These are phyloP conservation scores for Iphiclides podalirius DNA, from an alignment of 2,888 invertebrate genomes.

Conservation along the genomic window DNA sequence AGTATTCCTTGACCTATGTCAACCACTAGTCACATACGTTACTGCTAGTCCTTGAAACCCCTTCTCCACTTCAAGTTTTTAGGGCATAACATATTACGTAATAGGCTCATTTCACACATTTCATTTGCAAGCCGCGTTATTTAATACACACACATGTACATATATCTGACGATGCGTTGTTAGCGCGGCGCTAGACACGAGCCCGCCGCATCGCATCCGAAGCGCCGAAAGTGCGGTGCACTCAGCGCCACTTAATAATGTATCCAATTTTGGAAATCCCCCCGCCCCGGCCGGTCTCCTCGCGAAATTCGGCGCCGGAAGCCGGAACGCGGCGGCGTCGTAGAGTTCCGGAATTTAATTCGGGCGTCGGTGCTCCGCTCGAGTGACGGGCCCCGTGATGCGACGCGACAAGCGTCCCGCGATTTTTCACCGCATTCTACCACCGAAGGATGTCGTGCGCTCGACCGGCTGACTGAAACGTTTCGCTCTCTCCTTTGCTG, in stretches of 20 bases:
- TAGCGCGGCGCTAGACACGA: too few relatives aligned
- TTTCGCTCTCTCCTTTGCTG: not conserved
- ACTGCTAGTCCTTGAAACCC: too few relatives aligned
- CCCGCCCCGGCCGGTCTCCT: constrained; percentile 45
- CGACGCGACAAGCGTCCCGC: constrained; percentile 52
- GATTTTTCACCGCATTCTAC: constrained; percentile 59
- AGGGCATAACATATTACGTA: too few relatives aligned
- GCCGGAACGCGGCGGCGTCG: constrained; percentile 36
- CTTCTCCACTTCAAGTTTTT: too few relatives aligned
- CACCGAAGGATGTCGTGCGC: constrained; percentile 30
- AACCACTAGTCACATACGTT: too few relatives aligned
- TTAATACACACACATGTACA: too few relatives aligned
- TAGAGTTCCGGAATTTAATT: constrained; percentile 62
- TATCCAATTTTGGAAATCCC: constrained; percentile 47
- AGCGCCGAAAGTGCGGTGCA: constrained; percentile 43
- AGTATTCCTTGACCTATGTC: too few relatives aligned
- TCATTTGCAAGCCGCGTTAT: too few relatives aligned
- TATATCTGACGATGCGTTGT: too few relatives aligned
- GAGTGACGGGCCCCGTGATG: constrained; percentile 64
- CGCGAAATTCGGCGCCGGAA: constrained; percentile 40
- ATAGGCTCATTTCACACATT: too few relatives aligned
- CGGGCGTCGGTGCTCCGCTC: constrained; percentile 55
- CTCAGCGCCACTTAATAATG: constrained; percentile 41
- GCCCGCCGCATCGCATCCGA: too few relatives aligned
- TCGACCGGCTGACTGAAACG: constrained; percentile 41